Conservation (phyloP, 2,113 vertebrate species). For the Nibea albiflora region DNA sequence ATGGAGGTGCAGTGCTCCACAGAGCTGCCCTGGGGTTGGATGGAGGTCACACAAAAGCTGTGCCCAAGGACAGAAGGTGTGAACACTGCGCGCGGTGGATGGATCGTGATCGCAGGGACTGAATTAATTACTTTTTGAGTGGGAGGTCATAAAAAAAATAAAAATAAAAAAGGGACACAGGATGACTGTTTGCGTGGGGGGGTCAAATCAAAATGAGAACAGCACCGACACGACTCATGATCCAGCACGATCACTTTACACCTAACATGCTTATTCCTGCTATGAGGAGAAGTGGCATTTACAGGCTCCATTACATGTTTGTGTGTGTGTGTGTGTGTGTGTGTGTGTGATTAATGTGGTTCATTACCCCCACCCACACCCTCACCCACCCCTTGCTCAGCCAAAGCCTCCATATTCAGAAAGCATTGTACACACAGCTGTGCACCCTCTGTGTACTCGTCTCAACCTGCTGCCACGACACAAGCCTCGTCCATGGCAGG, state of each 20-base stretch:
- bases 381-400: not conserved
- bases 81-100: not conserved
- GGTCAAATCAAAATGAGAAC: not conserved
- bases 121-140: conserved; percentile 29
- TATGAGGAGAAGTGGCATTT: not conserved
- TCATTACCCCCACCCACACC: not conserved
- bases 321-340: conserved; percentile 15
- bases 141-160: conserved; percentile 19
- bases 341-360: conserved; percentile 32
- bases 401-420: conserved; percentile 36
- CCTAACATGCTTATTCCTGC: not conserved
- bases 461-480: conserved; percentile 60
- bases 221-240: not conserved
- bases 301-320: conserved; percentile 15
- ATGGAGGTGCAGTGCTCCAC: not conserved
- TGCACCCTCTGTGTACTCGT: conserved; percentile 45
- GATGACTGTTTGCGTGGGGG: not conserved
- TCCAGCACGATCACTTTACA: not conserved
- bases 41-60: not conserved
- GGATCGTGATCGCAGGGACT: not conserved
- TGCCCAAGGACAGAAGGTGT: not conserved
- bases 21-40: not conserved
- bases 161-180: not conserved
- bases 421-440: conserved; percentile 57
- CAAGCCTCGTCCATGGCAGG: not conserved